Evolutionary conservation across 1,140 invertebrate genomes (phyloP).

Genomic region (Zaprionus taronus): DNA sequence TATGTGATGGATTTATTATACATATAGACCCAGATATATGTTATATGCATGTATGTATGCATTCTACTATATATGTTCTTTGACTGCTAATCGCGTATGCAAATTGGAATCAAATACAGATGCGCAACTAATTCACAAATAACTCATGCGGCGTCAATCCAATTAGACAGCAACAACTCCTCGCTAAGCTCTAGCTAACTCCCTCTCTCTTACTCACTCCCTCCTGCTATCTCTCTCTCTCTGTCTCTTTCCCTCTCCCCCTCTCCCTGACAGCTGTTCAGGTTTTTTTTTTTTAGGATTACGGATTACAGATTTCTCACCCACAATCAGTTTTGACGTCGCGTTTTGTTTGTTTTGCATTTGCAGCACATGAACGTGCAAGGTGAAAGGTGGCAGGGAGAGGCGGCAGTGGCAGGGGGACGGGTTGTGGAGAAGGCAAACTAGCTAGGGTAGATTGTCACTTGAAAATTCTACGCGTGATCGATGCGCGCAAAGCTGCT

Average conservation of each 20-base stretch:
- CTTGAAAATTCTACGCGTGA: slow-evolving; percentile 76
- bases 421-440: background rate
- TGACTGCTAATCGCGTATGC: slow-evolving; percentile 43
- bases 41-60: background rate
- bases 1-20: slow-evolving; percentile 42
- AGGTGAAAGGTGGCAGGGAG: background rate
- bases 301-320: slow-evolving; percentile 20
- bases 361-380: slow-evolving; percentile 26
- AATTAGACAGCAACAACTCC: slow-evolving; percentile 15
- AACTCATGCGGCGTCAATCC: slow-evolving; percentile 21
- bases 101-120: slow-evolving; percentile 47
- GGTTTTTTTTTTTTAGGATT: background rate
- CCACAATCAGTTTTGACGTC: slow-evolving; percentile 38
- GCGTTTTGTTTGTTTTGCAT: slow-evolving; percentile 45
- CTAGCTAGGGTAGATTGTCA: slow-evolving; percentile 53
- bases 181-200: too few relatives aligned
- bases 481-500: slow-evolving; percentile 42
- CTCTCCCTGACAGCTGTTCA: too few relatives aligned
- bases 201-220: background rate
- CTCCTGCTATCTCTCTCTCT: too few relatives aligned
- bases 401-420: background rate
- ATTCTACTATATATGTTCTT: slow-evolving; percentile 9
- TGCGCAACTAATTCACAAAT: slow-evolving; percentile 41
- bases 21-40: background rate
- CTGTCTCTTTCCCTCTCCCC: too few relatives aligned